These are phyloP conservation scores for Lamellibrachia satsuma DNA, from an alignment of 2,888 invertebrate genomes.

Conservation along the genomic window DNA sequence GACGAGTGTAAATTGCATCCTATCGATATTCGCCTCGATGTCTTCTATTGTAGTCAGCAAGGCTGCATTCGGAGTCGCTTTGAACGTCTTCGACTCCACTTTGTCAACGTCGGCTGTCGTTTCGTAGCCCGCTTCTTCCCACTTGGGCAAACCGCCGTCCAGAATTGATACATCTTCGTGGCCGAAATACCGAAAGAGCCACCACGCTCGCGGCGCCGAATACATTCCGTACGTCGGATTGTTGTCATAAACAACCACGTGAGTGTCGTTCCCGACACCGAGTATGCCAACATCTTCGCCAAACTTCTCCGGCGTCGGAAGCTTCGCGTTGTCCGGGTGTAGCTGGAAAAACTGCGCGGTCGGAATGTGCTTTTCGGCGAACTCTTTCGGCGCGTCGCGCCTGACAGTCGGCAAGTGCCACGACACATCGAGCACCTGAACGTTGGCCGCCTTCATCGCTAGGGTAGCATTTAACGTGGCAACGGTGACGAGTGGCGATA, in stretches of 20 bases:
- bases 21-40: slow-evolving; percentile 48
- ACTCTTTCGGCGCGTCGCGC: slow-evolving; percentile 51
- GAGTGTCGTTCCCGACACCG: slow-evolving; percentile 54
- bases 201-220: slow-evolving; percentile 59
- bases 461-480: neutral
- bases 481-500: neutral
- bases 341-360: slow-evolving; percentile 60
- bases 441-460: neutral
- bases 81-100: slow-evolving; percentile 42
- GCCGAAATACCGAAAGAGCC: slow-evolving; percentile 58
- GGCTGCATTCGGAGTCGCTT: slow-evolving; percentile 43
- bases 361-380: slow-evolving; percentile 55
- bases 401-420: slow-evolving; percentile 55
- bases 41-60: slow-evolving; percentile 54
- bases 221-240: slow-evolving; percentile 51
- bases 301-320: slow-evolving; percentile 52
- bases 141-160: slow-evolving; percentile 56
- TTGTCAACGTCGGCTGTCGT: slow-evolving; percentile 36
- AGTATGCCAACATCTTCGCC: slow-evolving; percentile 54
- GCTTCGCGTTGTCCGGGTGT: slow-evolving; percentile 55
- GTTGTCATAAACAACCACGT: slow-evolving; percentile 60
- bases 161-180: slow-evolving; percentile 54
- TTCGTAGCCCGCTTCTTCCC: slow-evolving; percentile 47
- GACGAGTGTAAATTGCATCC: slow-evolving; percentile 45
- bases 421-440: slow-evolving; percentile 55